Evolutionary conservation across 2,797 vertebrate genomes (phyloP), one percentile per base, ranked within the genome.

Genomic region (Danio choprae): DNA sequence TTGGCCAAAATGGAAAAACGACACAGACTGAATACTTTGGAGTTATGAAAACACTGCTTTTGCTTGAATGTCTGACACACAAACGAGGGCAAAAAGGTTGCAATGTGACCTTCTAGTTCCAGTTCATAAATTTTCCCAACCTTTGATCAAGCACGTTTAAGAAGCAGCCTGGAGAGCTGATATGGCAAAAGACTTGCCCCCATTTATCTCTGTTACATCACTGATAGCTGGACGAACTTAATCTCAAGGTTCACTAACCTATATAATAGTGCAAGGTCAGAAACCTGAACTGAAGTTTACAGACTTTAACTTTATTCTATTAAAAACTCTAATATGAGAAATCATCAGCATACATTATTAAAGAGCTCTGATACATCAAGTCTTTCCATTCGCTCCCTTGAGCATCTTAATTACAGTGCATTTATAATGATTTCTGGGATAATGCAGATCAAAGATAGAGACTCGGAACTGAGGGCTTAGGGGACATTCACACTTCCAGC

Each of bases 271-370:
- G 58, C 84, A 89, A 89, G 88, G 90, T 89, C 83, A 87, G 53
- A 77, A 68, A 79, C 43, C 38, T 36, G 13, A 7, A 43, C 53
- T 51, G 5, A 63, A 69, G 29, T 76, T 63, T 44, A 69, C 40
- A 51, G 53, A 60, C 71, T 41, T 29, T 36, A 69, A 74, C 44
- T 78, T 81, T 46, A 64, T 63, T 63, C 38, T 13, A 67, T 29
- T 51, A 78, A 56, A 22, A 20, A 4, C 1, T 16, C 44, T 59
- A 16, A 18, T 81, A 78, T 77, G 62, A 78, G 73, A 69, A 70
- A 70, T 59, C 80, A 72, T 81, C 4, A 79, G 82, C 77, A 83
- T 90, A 81, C 81, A 90, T 90, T 90, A 87, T 91, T 80, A 83
- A 82, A 89, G 77, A 76, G 83, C 16, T 71, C 65, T 56, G 62